phyloP scores from a whole-genome alignment of 1,140 invertebrate genomes.

The Telenomus remus region DNA sequence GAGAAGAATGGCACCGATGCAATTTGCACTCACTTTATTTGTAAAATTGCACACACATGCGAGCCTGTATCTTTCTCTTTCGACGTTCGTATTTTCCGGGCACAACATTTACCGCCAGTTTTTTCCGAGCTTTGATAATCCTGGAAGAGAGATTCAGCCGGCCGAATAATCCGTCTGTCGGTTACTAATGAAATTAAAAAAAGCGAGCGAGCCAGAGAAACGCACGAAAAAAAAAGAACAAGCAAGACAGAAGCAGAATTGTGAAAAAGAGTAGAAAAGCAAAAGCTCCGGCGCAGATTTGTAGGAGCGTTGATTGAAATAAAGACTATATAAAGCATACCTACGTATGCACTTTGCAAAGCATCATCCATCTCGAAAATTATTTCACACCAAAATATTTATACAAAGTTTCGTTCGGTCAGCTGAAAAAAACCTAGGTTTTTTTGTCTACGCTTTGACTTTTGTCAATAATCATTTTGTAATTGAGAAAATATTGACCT shows the following conservation, averaged over 20 bases:
- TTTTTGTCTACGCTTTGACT: too few relatives aligned
- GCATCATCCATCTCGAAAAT: conserved; percentile 30
- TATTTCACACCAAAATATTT: conserved; percentile 28
- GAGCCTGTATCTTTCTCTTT: too few relatives aligned
- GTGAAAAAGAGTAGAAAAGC: conserved; percentile 62
- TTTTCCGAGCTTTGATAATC: conserved; percentile 71
- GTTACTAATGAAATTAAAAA: conserved; percentile 73
- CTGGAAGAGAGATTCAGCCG: conserved; percentile 64
- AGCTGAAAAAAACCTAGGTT: too few relatives aligned
- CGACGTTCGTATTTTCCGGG: conserved; percentile 55
- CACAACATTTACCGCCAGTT: conserved; percentile 66
- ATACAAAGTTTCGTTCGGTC: neutral
- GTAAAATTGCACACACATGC: conserved; percentile 38
- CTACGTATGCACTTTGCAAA: conserved; percentile 55
- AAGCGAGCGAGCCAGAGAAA: conserved; percentile 55
- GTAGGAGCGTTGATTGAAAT: conserved; percentile 71
- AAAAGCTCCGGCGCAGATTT: conserved; percentile 66
- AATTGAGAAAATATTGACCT: too few relatives aligned
- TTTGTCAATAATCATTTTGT: too few relatives aligned
- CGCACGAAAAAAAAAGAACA: conserved; percentile 43
- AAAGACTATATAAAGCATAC: conserved; percentile 59
- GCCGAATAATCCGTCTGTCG: conserved; percentile 69
- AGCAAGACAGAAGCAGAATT: conserved; percentile 57
- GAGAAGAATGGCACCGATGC: conserved; percentile 45
- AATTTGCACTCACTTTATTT: conserved; percentile 51